Evolutionary conservation across 2,113 vertebrate species (phyloP).

Genomic region (Vombatus ursinus): DNA sequence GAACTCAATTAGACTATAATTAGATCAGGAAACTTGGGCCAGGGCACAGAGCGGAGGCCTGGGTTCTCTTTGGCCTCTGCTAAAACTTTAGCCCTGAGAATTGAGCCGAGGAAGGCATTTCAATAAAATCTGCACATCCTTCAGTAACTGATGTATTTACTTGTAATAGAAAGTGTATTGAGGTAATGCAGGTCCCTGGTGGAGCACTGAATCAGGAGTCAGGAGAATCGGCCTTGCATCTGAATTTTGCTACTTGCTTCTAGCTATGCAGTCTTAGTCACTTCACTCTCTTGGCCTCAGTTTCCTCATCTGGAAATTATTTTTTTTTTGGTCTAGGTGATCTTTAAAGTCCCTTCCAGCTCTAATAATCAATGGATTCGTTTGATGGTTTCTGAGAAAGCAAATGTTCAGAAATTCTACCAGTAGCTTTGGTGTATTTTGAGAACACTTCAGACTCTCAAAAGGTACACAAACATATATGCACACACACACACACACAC

Average conservation of each 20-base stretch:
- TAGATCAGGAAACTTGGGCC: conserved; percentile 15
- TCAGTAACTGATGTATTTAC: not conserved
- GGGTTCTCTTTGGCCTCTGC: not conserved
- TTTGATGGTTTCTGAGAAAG: not conserved
- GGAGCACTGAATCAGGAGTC: not conserved
- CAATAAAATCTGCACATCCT: not conserved
- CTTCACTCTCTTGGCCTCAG: not conserved
- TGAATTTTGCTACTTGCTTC: not conserved
- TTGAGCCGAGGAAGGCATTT: not conserved
- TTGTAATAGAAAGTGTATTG: not conserved
- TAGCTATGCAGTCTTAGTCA: not conserved
- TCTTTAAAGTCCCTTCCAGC: not conserved
- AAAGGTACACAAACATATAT: not conserved
- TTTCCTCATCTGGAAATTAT: not conserved
- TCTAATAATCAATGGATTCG: not conserved
- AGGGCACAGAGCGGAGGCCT: not conserved
- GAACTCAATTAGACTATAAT: conserved; percentile 73
- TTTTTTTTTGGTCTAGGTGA: not conserved
- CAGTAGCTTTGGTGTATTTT: not conserved
- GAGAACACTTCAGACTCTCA: not conserved
- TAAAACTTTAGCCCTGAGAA: not conserved
- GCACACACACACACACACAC: too few relatives aligned
- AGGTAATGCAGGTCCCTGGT: not conserved
- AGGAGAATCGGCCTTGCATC: not conserved
- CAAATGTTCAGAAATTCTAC: not conserved